Conservation (phyloP, 2,113 vertebrate genomes). For the Sylvietta virens region DNA sequence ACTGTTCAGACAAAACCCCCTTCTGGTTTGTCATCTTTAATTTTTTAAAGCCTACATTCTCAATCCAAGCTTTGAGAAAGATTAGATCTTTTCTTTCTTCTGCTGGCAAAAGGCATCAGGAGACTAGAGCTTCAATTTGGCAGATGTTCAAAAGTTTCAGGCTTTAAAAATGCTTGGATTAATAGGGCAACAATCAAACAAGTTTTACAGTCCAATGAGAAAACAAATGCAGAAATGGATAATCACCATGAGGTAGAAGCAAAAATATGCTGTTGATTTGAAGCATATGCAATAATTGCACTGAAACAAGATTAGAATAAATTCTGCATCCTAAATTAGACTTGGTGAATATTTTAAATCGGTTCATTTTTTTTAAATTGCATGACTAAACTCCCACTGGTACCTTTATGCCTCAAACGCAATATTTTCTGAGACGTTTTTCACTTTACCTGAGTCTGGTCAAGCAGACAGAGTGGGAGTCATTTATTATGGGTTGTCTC, state of each 20-base stretch:
- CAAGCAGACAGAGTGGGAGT: background rate
- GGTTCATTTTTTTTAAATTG: background rate
- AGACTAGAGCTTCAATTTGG: background rate
- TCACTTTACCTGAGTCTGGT: background rate
- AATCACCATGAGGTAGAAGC: background rate
- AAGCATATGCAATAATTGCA: background rate
- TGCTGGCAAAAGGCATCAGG: background rate
- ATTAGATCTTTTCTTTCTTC: background rate
- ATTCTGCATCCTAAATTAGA: background rate
- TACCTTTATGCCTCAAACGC: background rate
- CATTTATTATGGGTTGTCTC: background rate
- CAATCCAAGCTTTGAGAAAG: background rate
- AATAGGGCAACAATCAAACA: background rate
- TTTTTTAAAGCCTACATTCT: background rate
- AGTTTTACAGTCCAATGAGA: background rate
- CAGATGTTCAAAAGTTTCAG: background rate
- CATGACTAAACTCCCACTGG: background rate
- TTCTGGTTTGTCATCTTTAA: background rate
- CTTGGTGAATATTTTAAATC: background rate
- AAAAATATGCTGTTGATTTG: constrained; percentile 8
- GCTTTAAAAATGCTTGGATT: background rate
- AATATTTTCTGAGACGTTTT: fast-evolving
- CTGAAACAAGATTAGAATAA: background rate
- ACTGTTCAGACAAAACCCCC: background rate
- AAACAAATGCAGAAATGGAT: background rate